Base-by-base conservation (phyloP, 2,888 invertebrate genomes). In the Doris montereyensis region DNA sequence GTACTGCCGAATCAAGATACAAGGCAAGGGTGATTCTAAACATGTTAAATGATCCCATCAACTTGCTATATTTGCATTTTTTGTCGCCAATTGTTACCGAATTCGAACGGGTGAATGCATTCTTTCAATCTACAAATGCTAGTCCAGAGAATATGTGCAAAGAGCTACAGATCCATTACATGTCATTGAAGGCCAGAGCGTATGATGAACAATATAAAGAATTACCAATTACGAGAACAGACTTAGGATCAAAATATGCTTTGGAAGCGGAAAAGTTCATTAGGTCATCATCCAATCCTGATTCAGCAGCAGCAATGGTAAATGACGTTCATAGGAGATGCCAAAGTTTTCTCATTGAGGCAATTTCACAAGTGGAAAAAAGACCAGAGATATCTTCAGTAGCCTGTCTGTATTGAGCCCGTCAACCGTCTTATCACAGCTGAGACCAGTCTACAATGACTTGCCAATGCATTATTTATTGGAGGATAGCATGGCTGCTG, bases 21-120 rank as follows among this genome's bases (percentile, higher is more conserved):
- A 77, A 71, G 32, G 70, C 71, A 5, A 24, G 77, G 30, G 5
- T 71, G 41, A 71, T 77, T 17, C 32, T 35, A 24, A 17, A 77
- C 13, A 77, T 77, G 62, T 26, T 77, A 35, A 30, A 34, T 30
- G 71, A 77, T 5, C 24, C 30, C 8, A 60, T 17, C 1, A 77
- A 70, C n/a, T 58, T 60, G n/a, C 60, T 71, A 28, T 71, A 5
- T 21, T 60, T 71, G 30, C 60, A 58, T 13, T 77, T 77, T 41
- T 32, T 24, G 0, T 30, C 71, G 10, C 71, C 35, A 1, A 24
- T 71, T 35, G 60, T 71, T 3, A 24, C 32, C 2, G 77, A 62
- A 77, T 77, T 77, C 34, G 62, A 77, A 17, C 32, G 28, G 24
- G 24, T 71, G 13, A 70, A 74, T 24, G 30, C 57, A 10, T 21